A percentile compares a stretch with the other conserved stretches of the same genome.
phyloP scores from a whole-genome alignment of 2,113 vertebrate genomes.

The Piaya cayana region DNA sequence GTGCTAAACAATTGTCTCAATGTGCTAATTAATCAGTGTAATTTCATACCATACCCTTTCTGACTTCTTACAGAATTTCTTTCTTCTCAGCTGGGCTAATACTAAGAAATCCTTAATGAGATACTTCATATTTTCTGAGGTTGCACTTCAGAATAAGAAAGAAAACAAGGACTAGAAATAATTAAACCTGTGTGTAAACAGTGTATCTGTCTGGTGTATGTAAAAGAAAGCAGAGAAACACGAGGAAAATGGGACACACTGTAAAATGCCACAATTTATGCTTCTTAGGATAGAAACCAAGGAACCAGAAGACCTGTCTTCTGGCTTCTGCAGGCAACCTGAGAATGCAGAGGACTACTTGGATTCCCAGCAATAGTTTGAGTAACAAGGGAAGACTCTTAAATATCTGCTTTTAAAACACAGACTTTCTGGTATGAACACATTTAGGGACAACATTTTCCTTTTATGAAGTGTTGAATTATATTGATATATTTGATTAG shows the following conservation, averaged over 20 bases:
- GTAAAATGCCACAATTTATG: background rate
- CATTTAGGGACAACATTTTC: background rate
- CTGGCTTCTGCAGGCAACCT: background rate
- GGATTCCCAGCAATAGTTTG: background rate
- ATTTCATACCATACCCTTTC: background rate
- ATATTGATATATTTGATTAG: background rate
- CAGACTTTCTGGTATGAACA: background rate
- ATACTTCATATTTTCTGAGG: background rate
- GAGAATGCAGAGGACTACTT: background rate
- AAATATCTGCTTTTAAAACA: background rate
- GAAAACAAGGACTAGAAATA: fast-evolving
- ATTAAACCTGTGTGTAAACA: background rate
- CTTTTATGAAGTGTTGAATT: background rate
- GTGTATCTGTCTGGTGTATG: background rate
- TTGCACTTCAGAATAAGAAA: background rate
- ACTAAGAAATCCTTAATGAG: background rate
- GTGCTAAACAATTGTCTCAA: background rate
- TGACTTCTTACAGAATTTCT: background rate
- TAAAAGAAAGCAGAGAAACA: background rate
- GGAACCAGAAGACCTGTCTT: background rate
- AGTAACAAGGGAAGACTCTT: background rate
- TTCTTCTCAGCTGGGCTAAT: background rate
- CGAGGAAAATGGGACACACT: background rate
- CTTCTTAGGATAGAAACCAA: background rate
- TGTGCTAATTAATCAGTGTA: background rate